phyloP scores from a whole-genome alignment of 2,888 invertebrate genomes.

The Subacronicta megacephala region DNA sequence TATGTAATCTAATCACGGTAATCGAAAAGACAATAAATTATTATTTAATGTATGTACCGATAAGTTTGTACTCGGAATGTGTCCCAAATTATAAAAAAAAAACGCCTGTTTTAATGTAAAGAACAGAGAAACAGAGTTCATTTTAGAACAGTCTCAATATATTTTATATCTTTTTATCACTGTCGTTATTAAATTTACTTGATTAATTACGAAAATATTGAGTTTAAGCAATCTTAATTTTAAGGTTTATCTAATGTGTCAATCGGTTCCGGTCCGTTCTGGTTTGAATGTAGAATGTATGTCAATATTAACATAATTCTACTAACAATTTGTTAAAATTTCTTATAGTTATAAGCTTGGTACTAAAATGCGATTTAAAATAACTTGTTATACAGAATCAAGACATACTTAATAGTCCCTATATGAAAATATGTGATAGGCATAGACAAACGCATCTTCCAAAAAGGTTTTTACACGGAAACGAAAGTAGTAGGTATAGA shows the following conservation, averaged over 20 bases:
- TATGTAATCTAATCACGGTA: conserved; percentile 26
- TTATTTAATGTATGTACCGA: conserved; percentile 5
- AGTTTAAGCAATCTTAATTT: background rate
- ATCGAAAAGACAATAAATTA: conserved; percentile 18
- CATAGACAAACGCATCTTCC: background rate
- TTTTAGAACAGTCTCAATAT: too few relatives aligned
- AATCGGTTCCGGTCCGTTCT: conserved; percentile 33
- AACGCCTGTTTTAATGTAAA: too few relatives aligned
- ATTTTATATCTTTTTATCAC: background rate
- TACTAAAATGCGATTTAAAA: conserved; percentile 7
- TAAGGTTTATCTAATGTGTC: conserved; percentile 19
- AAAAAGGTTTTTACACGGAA: too few relatives aligned
- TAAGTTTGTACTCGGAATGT: background rate
- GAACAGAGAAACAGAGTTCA: too few relatives aligned
- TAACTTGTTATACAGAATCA: too few relatives aligned
- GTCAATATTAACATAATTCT: conserved; percentile 45
- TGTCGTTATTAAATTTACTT: background rate
- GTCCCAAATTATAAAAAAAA: background rate
- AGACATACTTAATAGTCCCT: too few relatives aligned
- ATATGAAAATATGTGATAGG: too few relatives aligned
- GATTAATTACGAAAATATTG: background rate
- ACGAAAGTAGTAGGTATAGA: too few relatives aligned
- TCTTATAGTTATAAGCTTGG: conserved; percentile 2
- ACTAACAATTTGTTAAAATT: conserved; percentile 25
- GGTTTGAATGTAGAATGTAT: conserved; percentile 43